Evolutionary conservation across 1,140 invertebrate species (phyloP), one percentile per base, ranked within the genome.

Genomic region (Limonius californicus): DNA sequence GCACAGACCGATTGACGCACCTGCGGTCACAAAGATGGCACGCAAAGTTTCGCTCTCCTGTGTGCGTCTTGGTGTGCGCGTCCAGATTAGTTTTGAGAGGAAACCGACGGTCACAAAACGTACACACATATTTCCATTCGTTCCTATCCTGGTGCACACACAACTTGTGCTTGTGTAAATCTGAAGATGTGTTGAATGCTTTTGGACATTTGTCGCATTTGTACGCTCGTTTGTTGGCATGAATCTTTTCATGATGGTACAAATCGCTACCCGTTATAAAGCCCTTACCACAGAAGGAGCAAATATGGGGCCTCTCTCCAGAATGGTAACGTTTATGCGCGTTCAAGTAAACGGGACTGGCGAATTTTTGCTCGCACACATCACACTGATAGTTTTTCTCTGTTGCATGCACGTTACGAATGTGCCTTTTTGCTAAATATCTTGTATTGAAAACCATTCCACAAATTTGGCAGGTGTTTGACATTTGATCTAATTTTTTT

Each of bases 351-450:
- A 87, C 85, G 0, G 81, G 78, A 27, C 80, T 83, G 30, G 83
- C 83, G 59, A 95, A 85, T 60, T 86, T 85, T 77, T 94, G 91
- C 15, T 84, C 84, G 74, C 91, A 91, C 20, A 88, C 82, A 64
- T 86, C 83, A 75, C 86, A 88, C 1, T 84, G 75, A 71, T 81
- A 83, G 35, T 83, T 79, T 59, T 84, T 82, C 57, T 83, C 84
- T 1, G 85, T 85, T 21, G 82, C 80, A 74, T 88, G 86, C 12
- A 72, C 70, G 56, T 70, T 70, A 39, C 53, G 30, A 30, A 62
- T 35, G 27, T 72, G 70, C 6, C 68, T 39, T 50, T 64, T 67
- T n/a, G 68, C 21, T n/a, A 70, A 55, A 60, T 70, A 69, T 53
- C 67, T 68, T 18, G 68, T 69, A 1, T 21, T 63, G 42, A 72